Evolutionary conservation across 1,140 invertebrate genomes (phyloP).

Genomic region (Lutraria rhynchaena): DNA sequence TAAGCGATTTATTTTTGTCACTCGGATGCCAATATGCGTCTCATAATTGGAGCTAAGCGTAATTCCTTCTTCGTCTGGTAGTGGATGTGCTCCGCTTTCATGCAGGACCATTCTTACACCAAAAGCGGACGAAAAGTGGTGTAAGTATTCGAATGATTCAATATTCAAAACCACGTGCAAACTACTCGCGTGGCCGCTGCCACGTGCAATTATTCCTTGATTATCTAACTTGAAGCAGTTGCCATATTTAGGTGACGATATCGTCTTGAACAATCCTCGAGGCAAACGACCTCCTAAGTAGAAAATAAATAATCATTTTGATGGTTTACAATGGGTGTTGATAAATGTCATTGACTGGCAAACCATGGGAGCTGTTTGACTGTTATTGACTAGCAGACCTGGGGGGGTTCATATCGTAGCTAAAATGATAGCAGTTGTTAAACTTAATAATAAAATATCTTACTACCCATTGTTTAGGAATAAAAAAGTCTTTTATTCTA

Average conservation of each 20-base stretch:
- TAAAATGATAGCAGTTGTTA: too few relatives aligned
- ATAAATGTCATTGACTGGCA: too few relatives aligned
- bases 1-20: neutral
- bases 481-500: too few relatives aligned
- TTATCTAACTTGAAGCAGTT: constrained; percentile 23
- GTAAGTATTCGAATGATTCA: neutral
- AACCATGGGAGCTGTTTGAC: too few relatives aligned
- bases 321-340: too few relatives aligned
- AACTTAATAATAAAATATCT: too few relatives aligned
- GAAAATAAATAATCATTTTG: too few relatives aligned
- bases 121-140: neutral
- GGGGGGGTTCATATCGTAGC: too few relatives aligned
- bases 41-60: constrained; percentile 19
- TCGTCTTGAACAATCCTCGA: too few relatives aligned
- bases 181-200: neutral
- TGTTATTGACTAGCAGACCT: too few relatives aligned
- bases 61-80: constrained; percentile 19
- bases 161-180: constrained; percentile 16
- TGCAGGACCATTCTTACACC: constrained; percentile 34
- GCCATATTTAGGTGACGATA: constrained; percentile 2
- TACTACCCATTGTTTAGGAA: too few relatives aligned
- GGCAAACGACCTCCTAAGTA: too few relatives aligned
- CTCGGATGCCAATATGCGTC: constrained; percentile 11
- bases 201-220: neutral
- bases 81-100: constrained; percentile 18